Evolutionary conservation across 2,888 invertebrate genomes (phyloP), one percentile per base, ranked within the genome.

Genomic region (Troides oblongomaculatus): DNA sequence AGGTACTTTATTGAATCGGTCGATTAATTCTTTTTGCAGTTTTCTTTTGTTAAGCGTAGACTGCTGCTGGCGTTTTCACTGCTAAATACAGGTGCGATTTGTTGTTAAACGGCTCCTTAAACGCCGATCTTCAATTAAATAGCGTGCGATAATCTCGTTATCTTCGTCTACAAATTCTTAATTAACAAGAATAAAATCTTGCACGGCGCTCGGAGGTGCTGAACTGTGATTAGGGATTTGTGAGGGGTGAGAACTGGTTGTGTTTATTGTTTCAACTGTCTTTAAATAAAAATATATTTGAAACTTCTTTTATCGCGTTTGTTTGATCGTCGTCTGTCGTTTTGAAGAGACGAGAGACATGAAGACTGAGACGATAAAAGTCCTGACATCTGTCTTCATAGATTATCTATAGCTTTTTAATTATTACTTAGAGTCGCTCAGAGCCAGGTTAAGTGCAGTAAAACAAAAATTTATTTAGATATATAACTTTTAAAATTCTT

Each of bases 181-280:
- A 89, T 88, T 87, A 88, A 83, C 81, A 85, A 86, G 84, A 86
- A 87, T 85, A 83, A 86, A 87, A 88, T 86, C 80, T 85, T 78
- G 81, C 81, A 82, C 79, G 66, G 36, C 8, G 62, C 78, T 70
- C 74, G 76, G 76, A 84, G 78, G 80, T 81, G 85, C 77, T 82
- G 79, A 78, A 84, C 83, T 83, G 87, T 85, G 79, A 78, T 76
- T 81, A 72, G 74, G 78, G 85, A 87, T n/a, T 89, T 87, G 83
- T 78, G 76, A 82, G 85, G 89, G 81, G 80, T 76, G 76, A 73
- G 77, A 73, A 74, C 79, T 80, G 81, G 79, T 81, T 82, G 79
- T 75, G 69, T 78, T 77, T 76, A 78, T 82, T 83, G 75, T 77
- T 75, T 78, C 81, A 77, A 79, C 76, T 76, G 72, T 75, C 75